Percentiles rank a stretch among this genome's conserved stretches.
phyloP scores from a whole-genome alignment of 1,140 invertebrate species.

The Halictus rubicundus region DNA sequence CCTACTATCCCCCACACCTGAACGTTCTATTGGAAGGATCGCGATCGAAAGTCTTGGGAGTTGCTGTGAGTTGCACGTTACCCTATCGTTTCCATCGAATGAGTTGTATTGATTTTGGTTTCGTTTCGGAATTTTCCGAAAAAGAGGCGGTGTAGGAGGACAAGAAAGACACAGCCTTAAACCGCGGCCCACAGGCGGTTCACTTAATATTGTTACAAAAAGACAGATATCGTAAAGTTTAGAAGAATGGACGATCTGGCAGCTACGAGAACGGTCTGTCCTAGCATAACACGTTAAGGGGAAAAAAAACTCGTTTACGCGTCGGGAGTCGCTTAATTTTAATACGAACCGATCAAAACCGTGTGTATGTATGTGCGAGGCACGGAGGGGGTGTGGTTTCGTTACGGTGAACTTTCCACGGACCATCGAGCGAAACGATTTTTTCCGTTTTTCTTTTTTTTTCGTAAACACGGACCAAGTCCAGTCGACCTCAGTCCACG shows the following conservation, averaged over 20 bases:
- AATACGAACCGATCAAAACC: conserved; percentile 16
- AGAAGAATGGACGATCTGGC: conserved; percentile 28
- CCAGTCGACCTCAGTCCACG: not conserved
- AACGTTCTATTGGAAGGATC: not conserved
- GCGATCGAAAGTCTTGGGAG: too few species aligned
- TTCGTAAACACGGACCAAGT: conserved; percentile 3
- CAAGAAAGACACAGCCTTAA: conserved; percentile 43
- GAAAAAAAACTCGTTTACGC: conserved; percentile 9
- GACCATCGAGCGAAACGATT: not conserved
- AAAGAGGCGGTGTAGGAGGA: conserved; percentile 17
- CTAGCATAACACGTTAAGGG: conserved; percentile 26
- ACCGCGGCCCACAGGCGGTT: conserved; percentile 11
- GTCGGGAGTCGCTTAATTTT: conserved; percentile 38
- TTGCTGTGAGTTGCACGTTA: too few species aligned
- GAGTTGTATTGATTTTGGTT: too few species aligned
- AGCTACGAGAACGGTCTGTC: conserved; percentile 23
- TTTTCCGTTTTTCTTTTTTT: too few species aligned
- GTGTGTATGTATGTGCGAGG: conserved; percentile 1
- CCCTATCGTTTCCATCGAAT: too few species aligned
- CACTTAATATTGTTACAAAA: conserved; percentile 45
- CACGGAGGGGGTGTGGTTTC: not conserved
- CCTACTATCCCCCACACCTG: not conserved
- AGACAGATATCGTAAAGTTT: conserved; percentile 34
- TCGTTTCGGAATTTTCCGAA: too few species aligned
- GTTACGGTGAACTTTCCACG: not conserved